Evolutionary conservation across 2,113 vertebrate species (phyloP).

Genomic region (Dissostichus mawsoni): DNA sequence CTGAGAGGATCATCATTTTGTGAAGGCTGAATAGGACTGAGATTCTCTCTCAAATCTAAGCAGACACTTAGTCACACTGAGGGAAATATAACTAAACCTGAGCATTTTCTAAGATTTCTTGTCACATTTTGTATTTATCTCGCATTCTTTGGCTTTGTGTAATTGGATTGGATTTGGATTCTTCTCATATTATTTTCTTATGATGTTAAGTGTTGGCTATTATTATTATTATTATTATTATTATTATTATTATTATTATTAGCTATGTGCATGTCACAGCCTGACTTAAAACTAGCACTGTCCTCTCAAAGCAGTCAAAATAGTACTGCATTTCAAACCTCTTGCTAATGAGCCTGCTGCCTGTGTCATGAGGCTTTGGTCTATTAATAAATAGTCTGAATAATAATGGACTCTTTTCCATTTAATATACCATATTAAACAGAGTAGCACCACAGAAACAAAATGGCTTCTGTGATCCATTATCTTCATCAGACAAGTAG

Average conservation of each 20-base stretch:
- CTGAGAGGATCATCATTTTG: constrained; percentile 1
- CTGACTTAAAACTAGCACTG: background rate
- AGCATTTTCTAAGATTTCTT: background rate
- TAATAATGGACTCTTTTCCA: background rate
- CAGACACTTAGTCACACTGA: too few species aligned
- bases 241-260: background rate
- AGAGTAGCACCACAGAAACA: background rate
- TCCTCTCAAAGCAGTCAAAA: background rate
- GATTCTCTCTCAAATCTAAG: background rate
- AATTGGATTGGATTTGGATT: background rate
- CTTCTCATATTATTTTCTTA: background rate
- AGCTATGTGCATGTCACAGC: background rate
- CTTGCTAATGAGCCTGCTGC: background rate
- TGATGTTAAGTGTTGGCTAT: background rate
- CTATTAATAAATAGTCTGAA: background rate
- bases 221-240: background rate
- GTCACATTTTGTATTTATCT: background rate
- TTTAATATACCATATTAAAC: background rate
- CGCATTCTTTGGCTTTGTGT: background rate
- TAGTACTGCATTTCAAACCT: background rate
- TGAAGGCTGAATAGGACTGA: background rate
- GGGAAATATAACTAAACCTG: too few species aligned
- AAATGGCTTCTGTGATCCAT: background rate
- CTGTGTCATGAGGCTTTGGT: background rate
- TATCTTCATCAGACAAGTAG: background rate